Percentiles rank a stretch among this genome's conserved stretches.
Evolutionary conservation across 2,113 vertebrate genomes (phyloP).

Genomic region (Aplodontia rufa): DNA sequence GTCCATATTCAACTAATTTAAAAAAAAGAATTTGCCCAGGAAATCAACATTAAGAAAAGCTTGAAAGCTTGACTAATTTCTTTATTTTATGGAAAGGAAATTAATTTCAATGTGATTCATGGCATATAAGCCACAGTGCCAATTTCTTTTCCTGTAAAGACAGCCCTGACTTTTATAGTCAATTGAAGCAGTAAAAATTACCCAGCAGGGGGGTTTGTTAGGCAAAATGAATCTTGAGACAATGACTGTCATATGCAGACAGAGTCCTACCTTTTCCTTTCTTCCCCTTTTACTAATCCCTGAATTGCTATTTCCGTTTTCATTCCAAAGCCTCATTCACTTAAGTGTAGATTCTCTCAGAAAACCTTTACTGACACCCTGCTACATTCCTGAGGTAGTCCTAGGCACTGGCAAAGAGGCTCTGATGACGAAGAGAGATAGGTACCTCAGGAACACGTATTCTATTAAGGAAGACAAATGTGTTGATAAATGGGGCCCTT

Average conservation of each 20-base stretch:
- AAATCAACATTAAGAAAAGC: background rate
- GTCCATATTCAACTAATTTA: too few relatives aligned
- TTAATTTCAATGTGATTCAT: background rate
- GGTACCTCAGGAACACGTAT: background rate
- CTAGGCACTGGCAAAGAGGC: background rate
- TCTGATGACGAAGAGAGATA: background rate
- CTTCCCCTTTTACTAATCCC: background rate
- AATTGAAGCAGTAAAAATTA: background rate
- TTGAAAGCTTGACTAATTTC: background rate
- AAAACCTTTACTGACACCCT: background rate
- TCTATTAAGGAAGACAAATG: background rate
- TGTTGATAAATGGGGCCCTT: background rate
- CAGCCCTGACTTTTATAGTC: background rate
- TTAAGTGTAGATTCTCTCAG: background rate
- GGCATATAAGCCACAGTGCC: background rate
- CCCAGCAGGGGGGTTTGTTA: background rate
- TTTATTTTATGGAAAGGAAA: background rate
- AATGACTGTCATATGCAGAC: too few relatives aligned
- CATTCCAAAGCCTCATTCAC: background rate
- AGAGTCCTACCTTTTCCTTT: background rate
- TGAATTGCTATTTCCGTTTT: background rate
- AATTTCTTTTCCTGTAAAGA: background rate
- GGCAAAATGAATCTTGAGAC: background rate
- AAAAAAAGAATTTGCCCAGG: background rate
- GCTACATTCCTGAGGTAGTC: background rate